These are phyloP conservation scores for Harpagoxenus sublaevis DNA, from an alignment of 2,888 invertebrate genomes.

Conservation along the genomic window DNA sequence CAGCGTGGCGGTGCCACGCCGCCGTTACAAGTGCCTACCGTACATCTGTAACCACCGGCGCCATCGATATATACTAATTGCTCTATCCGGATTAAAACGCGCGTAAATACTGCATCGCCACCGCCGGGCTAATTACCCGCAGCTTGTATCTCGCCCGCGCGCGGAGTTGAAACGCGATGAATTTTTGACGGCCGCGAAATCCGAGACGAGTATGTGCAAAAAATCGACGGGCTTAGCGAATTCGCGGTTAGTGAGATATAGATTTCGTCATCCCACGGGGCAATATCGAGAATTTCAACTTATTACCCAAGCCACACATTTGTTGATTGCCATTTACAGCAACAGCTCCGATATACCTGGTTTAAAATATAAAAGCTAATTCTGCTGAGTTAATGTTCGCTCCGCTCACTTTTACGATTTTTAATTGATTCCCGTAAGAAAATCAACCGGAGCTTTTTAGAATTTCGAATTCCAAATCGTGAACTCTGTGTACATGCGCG, in stretches of 20 bases:
- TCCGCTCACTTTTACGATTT: neutral
- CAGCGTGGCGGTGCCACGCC: constrained; percentile 71
- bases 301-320: neutral
- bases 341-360: neutral
- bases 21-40: constrained; percentile 65
- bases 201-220: neutral
- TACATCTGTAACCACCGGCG: constrained; percentile 74
- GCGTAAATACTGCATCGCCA: constrained; percentile 69
- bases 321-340: neutral
- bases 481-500: no score
- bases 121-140: constrained; percentile 68
- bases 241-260: neutral
- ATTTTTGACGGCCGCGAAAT: constrained; percentile 38
- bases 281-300: neutral
- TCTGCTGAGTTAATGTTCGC: neutral
- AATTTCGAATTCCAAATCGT: neutral
- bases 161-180: constrained; percentile 35
- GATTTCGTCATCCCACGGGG: neutral
- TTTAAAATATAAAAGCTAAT: neutral
- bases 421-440: neutral
- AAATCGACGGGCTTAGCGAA: constrained; percentile 2
- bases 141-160: constrained; percentile 60
- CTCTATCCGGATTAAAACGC: constrained; percentile 78
- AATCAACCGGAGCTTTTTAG: neutral
- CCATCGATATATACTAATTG: constrained; percentile 81